phyloP scores from a whole-genome alignment of 2,797 vertebrate species.

The Syngnathus rostellatus region DNA sequence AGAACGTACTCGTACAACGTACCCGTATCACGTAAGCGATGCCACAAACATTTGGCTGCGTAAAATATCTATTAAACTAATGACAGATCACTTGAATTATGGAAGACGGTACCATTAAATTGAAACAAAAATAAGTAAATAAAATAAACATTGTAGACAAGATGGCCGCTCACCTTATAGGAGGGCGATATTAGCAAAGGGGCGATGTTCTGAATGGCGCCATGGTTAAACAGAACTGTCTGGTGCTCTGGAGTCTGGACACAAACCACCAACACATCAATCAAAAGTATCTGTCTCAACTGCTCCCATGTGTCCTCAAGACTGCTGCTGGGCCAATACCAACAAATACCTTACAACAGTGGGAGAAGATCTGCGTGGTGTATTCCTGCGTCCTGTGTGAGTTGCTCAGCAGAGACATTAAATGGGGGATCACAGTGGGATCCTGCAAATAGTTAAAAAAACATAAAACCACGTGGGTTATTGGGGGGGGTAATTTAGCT shows the following conservation, averaged over 20 bases:
- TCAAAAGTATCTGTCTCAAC: not conserved
- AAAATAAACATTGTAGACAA: not conserved
- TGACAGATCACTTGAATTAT: not conserved
- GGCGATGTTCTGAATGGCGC: conserved; percentile 93
- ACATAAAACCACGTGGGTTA: not conserved
- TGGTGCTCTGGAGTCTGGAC: conserved; percentile 92
- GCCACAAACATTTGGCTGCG: no score
- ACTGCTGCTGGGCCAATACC: conserved; percentile 11
- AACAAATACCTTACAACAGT: conserved; percentile 93
- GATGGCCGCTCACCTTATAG: conserved; percentile 75
- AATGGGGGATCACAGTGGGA: conserved; percentile 91
- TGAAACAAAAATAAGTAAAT: not conserved
- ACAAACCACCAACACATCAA: not conserved
- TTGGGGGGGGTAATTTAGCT: not conserved
- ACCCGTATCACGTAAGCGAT: no score
- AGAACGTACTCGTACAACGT: no score
- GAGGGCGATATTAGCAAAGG: conserved; percentile 87
- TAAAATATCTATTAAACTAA: no score
- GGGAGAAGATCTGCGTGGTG: conserved; percentile 98
- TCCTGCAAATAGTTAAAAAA: conserved; percentile 68
- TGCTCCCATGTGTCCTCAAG: not conserved
- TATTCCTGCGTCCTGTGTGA: conserved; percentile 94
- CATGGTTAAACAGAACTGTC: conserved; percentile 92
- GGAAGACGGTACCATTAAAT: not conserved
- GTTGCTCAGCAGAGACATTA: conserved; percentile 91